Percentiles rank a stretch among this genome's conserved stretches.
These are phyloP conservation scores for Monoplex corrugatus DNA, from an alignment of 2,888 invertebrate genomes.

Conservation along the genomic window DNA sequence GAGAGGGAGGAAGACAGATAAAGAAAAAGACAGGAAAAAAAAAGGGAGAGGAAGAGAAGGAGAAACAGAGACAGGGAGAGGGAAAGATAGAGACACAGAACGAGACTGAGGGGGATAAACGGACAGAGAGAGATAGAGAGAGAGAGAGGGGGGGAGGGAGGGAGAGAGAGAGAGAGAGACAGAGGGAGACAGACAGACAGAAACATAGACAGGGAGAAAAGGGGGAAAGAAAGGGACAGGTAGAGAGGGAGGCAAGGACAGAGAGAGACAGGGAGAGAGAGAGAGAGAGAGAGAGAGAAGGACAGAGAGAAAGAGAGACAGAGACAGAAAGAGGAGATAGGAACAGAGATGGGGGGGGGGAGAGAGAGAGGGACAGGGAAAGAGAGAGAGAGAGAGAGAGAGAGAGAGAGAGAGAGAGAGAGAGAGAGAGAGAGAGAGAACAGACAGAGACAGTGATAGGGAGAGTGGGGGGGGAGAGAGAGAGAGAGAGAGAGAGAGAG, in stretches of 20 bases:
- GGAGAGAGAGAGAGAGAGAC: conserved; percentile 3
- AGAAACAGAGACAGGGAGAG: background rate
- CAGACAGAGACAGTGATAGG: background rate
- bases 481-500: conserved; percentile 9
- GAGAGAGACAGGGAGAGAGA: background rate
- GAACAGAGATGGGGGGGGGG: background rate
- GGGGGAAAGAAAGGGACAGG: too few relatives aligned
- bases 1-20: background rate
- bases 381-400: background rate
- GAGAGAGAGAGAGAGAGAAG: conserved; percentile 5
- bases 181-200: background rate
- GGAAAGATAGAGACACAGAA: background rate
- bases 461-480: background rate
- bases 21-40: too few relatives aligned
- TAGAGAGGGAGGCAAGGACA: background rate
- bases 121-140: too few relatives aligned
- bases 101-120: background rate
- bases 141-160: too few relatives aligned
- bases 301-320: background rate
- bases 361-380: background rate
- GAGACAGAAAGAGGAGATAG: background rate
- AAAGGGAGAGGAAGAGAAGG: background rate
- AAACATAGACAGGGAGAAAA: background rate
- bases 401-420: background rate
- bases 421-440: conserved; percentile 25